phyloP scores from a whole-genome alignment of 1,140 invertebrate genomes.

The Eumaeus atala region DNA sequence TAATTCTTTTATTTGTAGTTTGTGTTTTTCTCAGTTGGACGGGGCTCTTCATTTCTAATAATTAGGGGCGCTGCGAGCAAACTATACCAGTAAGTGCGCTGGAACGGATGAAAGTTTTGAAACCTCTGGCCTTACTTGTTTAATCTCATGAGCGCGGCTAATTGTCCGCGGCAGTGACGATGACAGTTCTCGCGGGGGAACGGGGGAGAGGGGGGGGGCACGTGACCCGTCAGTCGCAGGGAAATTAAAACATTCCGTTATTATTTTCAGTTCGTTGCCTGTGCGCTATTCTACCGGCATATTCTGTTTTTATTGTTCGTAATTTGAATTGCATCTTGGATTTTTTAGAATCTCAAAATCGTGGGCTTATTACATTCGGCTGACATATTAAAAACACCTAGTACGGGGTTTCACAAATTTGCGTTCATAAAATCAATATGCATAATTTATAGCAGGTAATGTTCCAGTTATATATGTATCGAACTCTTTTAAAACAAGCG shows the following conservation, averaged over 20 bases:
- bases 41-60: no score
- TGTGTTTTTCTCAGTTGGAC: no score
- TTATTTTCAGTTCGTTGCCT: conserved; percentile 61
- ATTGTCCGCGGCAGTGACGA: conserved; percentile 68
- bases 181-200: conserved; percentile 45
- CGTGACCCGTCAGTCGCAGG: conserved; percentile 71
- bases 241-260: conserved; percentile 73
- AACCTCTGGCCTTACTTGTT: conserved; percentile 43
- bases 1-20: no score
- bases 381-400: no score
- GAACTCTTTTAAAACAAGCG: no score
- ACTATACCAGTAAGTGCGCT: no score
- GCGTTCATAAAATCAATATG: no score
- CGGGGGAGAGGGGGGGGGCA: conserved; percentile 32
- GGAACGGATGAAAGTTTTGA: no score
- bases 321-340: conserved; percentile 10
- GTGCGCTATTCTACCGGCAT: conserved; percentile 11
- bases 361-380: neutral
- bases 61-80: no score
- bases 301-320: conserved; percentile 2
- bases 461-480: no score
- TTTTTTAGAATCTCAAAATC: conserved; percentile 1
- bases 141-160: conserved; percentile 65
- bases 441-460: no score
- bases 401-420: no score